A percentile compares a stretch with the other conserved stretches of the same genome.
These are phyloP conservation scores for Bryconaethiops microstoma DNA, from an alignment of 2,797 vertebrate genomes.

Conservation along the genomic window DNA sequence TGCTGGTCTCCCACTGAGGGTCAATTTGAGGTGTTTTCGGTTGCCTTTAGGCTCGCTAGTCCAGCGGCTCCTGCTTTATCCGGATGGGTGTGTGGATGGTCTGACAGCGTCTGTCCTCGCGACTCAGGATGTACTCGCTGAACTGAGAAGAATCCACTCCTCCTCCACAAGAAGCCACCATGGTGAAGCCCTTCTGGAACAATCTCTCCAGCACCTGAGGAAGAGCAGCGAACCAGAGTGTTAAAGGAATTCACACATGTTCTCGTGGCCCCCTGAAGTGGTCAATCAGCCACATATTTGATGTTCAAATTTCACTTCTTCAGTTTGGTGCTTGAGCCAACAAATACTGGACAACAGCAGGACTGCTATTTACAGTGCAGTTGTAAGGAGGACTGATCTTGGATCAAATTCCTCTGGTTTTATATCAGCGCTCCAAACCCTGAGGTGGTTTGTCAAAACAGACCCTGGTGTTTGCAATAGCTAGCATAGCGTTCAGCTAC, in stretches of 20 bases:
- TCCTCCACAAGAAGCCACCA: conserved; percentile 94
- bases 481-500: no score
- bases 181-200: conserved; percentile 95
- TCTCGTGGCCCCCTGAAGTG: no score
- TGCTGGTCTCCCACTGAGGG: conserved; percentile 8
- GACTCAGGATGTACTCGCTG: conserved; percentile 97
- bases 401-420: no score
- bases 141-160: conserved; percentile 99
- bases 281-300: no score
- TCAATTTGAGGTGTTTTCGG: conserved; percentile 20
- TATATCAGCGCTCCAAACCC: no score
- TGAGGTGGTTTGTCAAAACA: no score
- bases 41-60: conserved; percentile 78
- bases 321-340: no score
- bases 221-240: neutral
- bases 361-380: no score
- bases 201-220: conserved; percentile 93
- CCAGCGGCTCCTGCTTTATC: conserved; percentile 99
- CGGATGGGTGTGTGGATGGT: conserved; percentile 91
- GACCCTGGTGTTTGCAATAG: no score
- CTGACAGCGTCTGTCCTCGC: conserved; percentile 90
- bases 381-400: no score
- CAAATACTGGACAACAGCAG: no score
- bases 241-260: neutral
- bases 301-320: no score